These are phyloP conservation scores for Plebejus anna DNA, from an alignment of 2,888 invertebrate genomes.

Conservation along the genomic window DNA sequence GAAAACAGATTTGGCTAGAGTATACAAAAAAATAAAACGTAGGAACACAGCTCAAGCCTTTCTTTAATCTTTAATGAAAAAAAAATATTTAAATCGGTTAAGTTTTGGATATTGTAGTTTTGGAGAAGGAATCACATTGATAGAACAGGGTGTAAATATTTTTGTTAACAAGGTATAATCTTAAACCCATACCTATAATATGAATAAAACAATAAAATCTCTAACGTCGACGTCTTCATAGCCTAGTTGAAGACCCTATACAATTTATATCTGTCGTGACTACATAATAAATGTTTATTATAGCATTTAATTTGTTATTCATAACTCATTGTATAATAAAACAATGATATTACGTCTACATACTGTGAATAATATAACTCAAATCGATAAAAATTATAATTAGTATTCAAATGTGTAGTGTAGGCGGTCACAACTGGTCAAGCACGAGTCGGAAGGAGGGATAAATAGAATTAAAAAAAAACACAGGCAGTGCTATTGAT, in stretches of 20 bases:
- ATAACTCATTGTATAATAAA: constrained; percentile 25
- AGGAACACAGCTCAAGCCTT: too few species aligned
- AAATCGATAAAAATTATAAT: constrained; percentile 7
- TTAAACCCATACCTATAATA: too few species aligned
- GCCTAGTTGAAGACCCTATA: constrained; percentile 12
- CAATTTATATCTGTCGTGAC: constrained; percentile 20
- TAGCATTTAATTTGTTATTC: constrained; percentile 22
- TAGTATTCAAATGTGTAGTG: background rate
- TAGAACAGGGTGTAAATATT: background rate
- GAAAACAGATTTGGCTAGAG: too few species aligned
- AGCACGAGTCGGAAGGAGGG: background rate
- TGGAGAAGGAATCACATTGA: background rate
- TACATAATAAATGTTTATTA: background rate
- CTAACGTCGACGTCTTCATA: background rate
- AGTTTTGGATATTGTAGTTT: too few species aligned
- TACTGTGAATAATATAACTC: background rate
- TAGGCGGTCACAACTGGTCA: background rate
- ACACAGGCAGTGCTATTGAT: too few species aligned
- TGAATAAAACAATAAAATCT: constrained; percentile 4
- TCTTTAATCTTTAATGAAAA: too few species aligned
- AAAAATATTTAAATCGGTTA: too few species aligned
- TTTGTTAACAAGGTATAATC: background rate
- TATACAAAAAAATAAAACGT: too few species aligned
- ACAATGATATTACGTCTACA: constrained; percentile 16
- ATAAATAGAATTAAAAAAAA: background rate